These are phyloP conservation scores for Drosophila lacteicornis DNA, from an alignment of 1,140 invertebrate genomes.

Conservation along the genomic window DNA sequence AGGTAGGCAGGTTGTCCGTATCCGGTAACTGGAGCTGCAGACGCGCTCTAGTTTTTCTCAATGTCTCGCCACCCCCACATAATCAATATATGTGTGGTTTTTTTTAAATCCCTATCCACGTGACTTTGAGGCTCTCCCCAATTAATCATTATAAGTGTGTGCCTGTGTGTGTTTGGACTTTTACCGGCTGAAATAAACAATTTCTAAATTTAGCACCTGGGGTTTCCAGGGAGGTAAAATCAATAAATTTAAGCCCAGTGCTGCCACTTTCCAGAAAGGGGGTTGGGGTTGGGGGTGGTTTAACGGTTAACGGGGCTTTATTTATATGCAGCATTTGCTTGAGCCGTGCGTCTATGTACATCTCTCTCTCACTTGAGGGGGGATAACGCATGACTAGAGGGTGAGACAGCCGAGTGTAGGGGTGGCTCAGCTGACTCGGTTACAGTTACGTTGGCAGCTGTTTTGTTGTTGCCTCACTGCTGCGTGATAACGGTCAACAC, in stretches of 20 bases:
- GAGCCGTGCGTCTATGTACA: conserved; percentile 19
- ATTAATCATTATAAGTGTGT: conserved; percentile 57
- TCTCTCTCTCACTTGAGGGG: conserved; percentile 1
- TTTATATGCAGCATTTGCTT: conserved; percentile 40
- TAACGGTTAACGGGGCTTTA: conserved; percentile 41
- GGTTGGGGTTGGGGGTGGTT: conserved; percentile 38
- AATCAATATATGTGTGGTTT: conserved; percentile 47
- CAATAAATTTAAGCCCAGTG: conserved; percentile 75
- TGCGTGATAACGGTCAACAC: conserved; percentile 58
- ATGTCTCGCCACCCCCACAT: conserved; percentile 18
- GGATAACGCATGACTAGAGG: conserved; percentile 3
- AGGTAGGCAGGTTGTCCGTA: conserved; percentile 16
- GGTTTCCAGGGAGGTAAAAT: conserved; percentile 56
- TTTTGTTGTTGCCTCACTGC: conserved; percentile 48
- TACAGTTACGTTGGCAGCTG: conserved; percentile 62
- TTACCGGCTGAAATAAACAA: conserved; percentile 41
- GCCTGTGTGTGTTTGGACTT: conserved; percentile 30
- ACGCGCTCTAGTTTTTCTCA: conserved; percentile 12
- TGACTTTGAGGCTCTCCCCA: conserved; percentile 46
- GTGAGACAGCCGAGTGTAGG: conserved; percentile 26
- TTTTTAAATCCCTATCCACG: conserved; percentile 51
- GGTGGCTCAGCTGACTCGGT: conserved; percentile 67
- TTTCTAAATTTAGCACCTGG: conserved; percentile 65
- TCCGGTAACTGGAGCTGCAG: conserved; percentile 18
- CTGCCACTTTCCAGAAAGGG: conserved; percentile 57